Conservation (phyloP, 2,888 invertebrate species). For the Tryphoninae sp. region DNA sequence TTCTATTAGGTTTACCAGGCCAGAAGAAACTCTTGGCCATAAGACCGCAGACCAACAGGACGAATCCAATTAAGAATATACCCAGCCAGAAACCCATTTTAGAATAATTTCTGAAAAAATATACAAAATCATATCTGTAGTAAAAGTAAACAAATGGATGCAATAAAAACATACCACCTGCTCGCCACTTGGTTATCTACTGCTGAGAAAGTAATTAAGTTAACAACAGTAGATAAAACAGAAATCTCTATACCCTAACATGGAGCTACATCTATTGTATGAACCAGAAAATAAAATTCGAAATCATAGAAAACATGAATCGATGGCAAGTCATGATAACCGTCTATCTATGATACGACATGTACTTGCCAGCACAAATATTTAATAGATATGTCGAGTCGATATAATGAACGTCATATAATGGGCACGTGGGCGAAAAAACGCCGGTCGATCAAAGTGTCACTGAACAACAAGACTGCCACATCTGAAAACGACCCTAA, state of each 20-base stretch:
- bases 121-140: not conserved
- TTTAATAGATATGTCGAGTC: too few species aligned
- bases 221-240: slow-evolving; percentile 25
- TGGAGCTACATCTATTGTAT: not conserved
- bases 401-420: too few species aligned
- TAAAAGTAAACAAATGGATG: not conserved
- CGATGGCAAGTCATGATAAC: slow-evolving; percentile 1
- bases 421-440: too few species aligned
- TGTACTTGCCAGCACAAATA: too few species aligned
- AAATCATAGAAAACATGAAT: slow-evolving; percentile 15
- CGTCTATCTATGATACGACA: not conserved
- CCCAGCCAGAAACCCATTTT: slow-evolving; percentile 57
- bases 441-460: too few species aligned
- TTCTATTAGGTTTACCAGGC: slow-evolving; percentile 53
- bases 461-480: too few species aligned
- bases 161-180: not conserved
- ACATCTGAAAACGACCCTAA: not conserved
- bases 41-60: slow-evolving; percentile 49
- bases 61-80: slow-evolving; percentile 49
- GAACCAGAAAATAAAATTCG: not conserved
- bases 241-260: not conserved
- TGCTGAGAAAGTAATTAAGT: not conserved
- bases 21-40: slow-evolving; percentile 48
- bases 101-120: slow-evolving; percentile 24
- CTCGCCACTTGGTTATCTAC: not conserved